Evolutionary conservation across 2,113 vertebrate species (phyloP), one percentile per base, ranked within the genome.

Genomic region (Phyllostomus discolor): DNA sequence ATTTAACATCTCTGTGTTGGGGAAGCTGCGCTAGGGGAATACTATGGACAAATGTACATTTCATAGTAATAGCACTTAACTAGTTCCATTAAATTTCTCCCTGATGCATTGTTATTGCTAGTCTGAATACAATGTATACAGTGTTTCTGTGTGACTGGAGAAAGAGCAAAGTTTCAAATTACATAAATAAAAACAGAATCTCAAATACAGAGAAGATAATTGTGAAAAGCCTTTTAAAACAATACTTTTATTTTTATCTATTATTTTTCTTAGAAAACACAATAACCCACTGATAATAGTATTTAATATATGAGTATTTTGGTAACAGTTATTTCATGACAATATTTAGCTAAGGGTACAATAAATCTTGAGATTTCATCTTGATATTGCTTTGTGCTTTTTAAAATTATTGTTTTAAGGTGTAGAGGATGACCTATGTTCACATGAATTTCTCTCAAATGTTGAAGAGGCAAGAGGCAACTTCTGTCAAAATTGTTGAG

Each of bases 201-300:
- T 83, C 22, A 78, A 87, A 50, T 41, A 69, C 1, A 59, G 38
- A 43, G 80, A 91, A 93, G 50, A 93, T 91, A 88, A 62, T 38
- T 70, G 78, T 62, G 7, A 91, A 89, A 90, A 94, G 7, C 0
- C 5, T 75, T 91, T 62, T 33, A 75, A 93, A 93, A 84, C 2
- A 72, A 54, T 52, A 82, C 20, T 75, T 87, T 88, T 69, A 76
- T 72, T 91, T 87, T 80, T 9, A 87, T 31, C 28, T n/a, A 48
- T 87, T 84, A 88, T 66, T 95, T 94, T 87, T 48, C 62, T 78
- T 82, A 90, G 41, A 67, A 91, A 89, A 95, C 46, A 73, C 10
- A 95, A 41, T 35, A 41, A 67, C 7, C 10, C 89, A 88, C 4
- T 41, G 33, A 59, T 69, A 67, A 59, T 67, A 62, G 19, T 75